Conservation (phyloP, 2,797 vertebrate genomes). For the Urosaurus nigricauda region DNA sequence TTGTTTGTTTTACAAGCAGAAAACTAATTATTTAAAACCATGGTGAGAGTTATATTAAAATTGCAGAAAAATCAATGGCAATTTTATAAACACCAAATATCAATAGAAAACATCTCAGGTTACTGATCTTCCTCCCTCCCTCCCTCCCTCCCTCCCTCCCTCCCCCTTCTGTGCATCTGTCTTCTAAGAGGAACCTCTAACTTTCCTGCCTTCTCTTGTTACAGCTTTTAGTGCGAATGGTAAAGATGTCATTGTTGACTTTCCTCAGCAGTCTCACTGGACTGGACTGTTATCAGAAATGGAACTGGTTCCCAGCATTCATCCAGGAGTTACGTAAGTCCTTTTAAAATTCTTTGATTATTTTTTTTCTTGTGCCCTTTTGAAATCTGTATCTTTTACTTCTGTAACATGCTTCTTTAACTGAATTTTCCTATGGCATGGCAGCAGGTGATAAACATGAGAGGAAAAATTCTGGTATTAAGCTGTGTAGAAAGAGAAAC, state of each 20-base stretch:
- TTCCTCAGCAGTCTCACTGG: constrained; percentile 98
- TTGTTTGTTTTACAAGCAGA: neutral
- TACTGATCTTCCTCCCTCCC: neutral
- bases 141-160: neutral
- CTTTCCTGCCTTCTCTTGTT: constrained; percentile 35
- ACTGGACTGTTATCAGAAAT: constrained; percentile 97
- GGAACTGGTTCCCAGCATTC: constrained; percentile 96
- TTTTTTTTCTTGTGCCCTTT: neutral
- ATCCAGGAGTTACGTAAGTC: constrained; percentile 94
- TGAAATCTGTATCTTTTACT: neutral
- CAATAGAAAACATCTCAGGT: neutral
- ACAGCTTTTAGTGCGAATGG: constrained; percentile 98
- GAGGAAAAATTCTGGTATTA: neutral
- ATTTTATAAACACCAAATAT: neutral
- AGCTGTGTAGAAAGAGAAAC: neutral
- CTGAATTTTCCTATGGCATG: neutral
- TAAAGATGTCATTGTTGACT: constrained; percentile 98
- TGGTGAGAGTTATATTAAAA: neutral
- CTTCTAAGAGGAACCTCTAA: neutral
- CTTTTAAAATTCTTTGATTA: neutral
- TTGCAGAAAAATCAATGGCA: neutral
- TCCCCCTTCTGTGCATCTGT: neutral
- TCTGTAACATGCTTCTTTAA: neutral
- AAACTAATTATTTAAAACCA: neutral
- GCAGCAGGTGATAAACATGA: neutral